These are phyloP conservation scores for Tinamus major DNA, from an alignment of 2,797 vertebrate species.

Conservation along the genomic window DNA sequence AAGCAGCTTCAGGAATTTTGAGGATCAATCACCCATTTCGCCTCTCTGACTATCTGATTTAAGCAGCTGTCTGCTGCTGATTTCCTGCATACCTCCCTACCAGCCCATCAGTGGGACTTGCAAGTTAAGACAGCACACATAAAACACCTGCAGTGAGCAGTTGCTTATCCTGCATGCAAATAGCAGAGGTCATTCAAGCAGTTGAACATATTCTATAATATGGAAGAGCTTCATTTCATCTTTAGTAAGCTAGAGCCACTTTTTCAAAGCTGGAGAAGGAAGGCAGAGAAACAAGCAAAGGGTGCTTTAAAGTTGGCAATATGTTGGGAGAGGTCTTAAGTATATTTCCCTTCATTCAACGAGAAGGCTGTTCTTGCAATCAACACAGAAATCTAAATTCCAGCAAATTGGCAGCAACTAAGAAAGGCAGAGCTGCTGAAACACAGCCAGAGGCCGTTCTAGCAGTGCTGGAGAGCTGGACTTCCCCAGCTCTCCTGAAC, in stretches of 20 bases:
- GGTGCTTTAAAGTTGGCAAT: neutral
- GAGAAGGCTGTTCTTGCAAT: constrained; percentile 45
- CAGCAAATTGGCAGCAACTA: neutral
- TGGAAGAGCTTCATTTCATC: neutral
- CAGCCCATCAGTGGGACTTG: neutral
- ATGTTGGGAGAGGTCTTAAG: neutral
- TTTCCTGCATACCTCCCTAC: neutral
- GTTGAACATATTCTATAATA: neutral
- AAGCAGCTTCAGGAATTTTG: neutral
- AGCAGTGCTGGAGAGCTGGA: neutral
- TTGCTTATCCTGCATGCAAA: neutral
- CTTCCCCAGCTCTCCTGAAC: neutral
- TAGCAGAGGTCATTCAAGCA: neutral
- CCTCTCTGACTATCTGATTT: neutral
- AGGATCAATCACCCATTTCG: neutral
- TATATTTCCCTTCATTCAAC: neutral
- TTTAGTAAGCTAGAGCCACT: neutral
- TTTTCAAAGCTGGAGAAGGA: neutral
- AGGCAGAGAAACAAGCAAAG: neutral
- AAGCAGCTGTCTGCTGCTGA: neutral
- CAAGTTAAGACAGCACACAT: neutral
- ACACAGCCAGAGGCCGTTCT: neutral
- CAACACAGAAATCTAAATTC: constrained; percentile 31
- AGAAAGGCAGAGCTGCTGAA: neutral
- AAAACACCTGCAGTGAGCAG: neutral